A percentile compares a stretch with the other conserved stretches of the same genome.
Conservation (phyloP, 2,888 invertebrate genomes). For the Phortica magna region DNA sequence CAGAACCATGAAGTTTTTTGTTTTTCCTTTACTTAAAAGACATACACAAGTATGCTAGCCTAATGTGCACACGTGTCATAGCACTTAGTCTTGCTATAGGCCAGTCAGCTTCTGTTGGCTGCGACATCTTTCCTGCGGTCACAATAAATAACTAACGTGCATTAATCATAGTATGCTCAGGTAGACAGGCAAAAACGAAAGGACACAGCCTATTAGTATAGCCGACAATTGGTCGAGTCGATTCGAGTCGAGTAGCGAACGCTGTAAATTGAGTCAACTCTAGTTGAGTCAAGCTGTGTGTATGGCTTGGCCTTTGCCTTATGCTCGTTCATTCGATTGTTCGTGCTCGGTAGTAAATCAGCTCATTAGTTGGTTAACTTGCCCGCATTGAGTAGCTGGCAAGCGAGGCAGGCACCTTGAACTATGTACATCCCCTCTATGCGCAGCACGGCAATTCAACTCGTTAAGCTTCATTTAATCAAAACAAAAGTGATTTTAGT, state of each 20-base stretch:
- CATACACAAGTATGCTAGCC: conserved; percentile 40
- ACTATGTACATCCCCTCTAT: conserved; percentile 37
- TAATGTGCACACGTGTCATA: conserved; percentile 66
- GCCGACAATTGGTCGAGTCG: background rate
- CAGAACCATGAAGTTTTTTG: background rate
- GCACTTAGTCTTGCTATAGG: conserved; percentile 32
- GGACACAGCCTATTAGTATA: background rate
- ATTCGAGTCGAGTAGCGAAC: background rate
- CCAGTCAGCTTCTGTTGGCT: background rate
- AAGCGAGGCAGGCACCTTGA: conserved; percentile 29
- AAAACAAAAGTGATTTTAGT: conserved; percentile 67
- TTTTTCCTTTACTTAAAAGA: background rate
- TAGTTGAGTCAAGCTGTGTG: background rate
- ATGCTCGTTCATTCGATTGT: conserved; percentile 41
- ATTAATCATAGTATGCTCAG: conserved; percentile 71
- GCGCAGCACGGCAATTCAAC: conserved; percentile 41
- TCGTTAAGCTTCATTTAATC: conserved; percentile 75
- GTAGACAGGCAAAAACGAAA: conserved; percentile 25
- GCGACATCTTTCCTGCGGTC: conserved; percentile 70
- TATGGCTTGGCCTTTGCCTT: conserved; percentile 43
- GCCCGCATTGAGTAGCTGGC: conserved; percentile 40
- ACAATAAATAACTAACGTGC: conserved; percentile 72
- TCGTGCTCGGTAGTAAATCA: conserved; percentile 71
- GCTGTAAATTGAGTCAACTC: too few relatives aligned
- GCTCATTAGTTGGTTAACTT: conserved; percentile 72